Percentiles rank a stretch among this genome's conserved stretches.
Conservation (phyloP, 2,113 vertebrate genomes). For the Cheirogaleus medius region DNA sequence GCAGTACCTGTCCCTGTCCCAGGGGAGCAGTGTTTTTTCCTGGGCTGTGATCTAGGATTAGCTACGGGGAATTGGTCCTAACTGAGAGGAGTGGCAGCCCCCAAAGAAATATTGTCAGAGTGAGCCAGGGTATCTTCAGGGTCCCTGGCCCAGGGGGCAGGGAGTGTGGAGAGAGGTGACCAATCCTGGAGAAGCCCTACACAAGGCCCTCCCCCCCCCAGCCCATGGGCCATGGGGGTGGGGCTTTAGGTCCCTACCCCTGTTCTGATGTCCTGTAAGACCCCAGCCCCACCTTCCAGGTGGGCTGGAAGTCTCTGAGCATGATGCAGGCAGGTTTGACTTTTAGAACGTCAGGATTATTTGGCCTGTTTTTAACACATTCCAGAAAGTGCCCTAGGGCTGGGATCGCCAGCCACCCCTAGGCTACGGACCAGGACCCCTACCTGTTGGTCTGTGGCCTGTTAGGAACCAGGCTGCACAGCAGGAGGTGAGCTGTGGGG, state of each 20-base stretch:
- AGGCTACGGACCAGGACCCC: too few relatives aligned
- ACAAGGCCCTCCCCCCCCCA: not conserved
- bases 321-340: not conserved
- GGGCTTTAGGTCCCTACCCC: not conserved
- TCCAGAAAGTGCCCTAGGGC: not conserved
- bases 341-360: not conserved
- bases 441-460: too few relatives aligned
- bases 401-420: too few relatives aligned
- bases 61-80: not conserved
- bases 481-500: too few relatives aligned
- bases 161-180: not conserved
- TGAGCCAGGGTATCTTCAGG: not conserved
- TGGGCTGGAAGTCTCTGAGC: not conserved
- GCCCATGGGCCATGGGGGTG: not conserved
- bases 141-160: not conserved
- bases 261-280: not conserved
- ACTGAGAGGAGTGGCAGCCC: not conserved
- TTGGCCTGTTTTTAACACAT: not conserved
- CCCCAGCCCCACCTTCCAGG: not conserved
- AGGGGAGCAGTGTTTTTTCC: not conserved
- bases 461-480: too few relatives aligned
- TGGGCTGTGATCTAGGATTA: not conserved
- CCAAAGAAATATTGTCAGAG: not conserved
- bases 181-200: not conserved
- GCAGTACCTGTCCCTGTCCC: not conserved